Base-by-base conservation (phyloP, 2,113 vertebrate species). In the Tinamus guttatus region DNA sequence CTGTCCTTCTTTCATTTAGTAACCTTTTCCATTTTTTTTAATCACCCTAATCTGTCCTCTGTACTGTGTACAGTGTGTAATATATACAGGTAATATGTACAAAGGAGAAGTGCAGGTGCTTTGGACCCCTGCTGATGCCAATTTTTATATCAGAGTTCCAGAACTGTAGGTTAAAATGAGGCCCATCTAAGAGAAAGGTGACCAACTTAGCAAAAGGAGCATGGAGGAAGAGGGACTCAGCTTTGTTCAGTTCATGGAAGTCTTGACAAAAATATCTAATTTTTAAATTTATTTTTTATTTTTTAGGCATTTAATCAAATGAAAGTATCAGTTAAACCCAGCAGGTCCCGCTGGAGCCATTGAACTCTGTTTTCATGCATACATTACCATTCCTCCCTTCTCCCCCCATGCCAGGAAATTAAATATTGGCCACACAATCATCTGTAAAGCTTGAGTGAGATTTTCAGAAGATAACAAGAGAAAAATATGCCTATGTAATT, bases 271-370 rank as follows among this genome's bases (percentile, higher is more conserved):
- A 81, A 9, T 64, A 58, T 28, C 25, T 65, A 19, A 7, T 34
- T 10, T 74, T 80, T 47, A n/a, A n/a, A n/a, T n/a, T n/a, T n/a
- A n/a, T 47, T 47, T 47, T 45, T 49, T 49, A 22, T 49, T 22
- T 43, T 60, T 67, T 59, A 85, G 75, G 9, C 1, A 36, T 73
- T 2, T 41, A 28, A 51, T 60, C 25, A n/a, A 80, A 60, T 34
- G 11, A 82, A 62, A 62, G 4, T 32, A 30, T 13, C 18, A 49
- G 24, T 71, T 82, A 82, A 76, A 85, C 22, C 4, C 21, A 60
- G 5, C 0, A 3, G 16, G 70, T 6, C 3, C 17, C 40, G 30
- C 17, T 63, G 4, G 38, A 86, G 17, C 10, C 7, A 2, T 41
- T 58, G 49, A 64, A 2, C 27, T 82, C 28, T 74, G 1, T 76